Conservation (phyloP, 2,797 vertebrate genomes). For the Pogonophryne albipinna region DNA sequence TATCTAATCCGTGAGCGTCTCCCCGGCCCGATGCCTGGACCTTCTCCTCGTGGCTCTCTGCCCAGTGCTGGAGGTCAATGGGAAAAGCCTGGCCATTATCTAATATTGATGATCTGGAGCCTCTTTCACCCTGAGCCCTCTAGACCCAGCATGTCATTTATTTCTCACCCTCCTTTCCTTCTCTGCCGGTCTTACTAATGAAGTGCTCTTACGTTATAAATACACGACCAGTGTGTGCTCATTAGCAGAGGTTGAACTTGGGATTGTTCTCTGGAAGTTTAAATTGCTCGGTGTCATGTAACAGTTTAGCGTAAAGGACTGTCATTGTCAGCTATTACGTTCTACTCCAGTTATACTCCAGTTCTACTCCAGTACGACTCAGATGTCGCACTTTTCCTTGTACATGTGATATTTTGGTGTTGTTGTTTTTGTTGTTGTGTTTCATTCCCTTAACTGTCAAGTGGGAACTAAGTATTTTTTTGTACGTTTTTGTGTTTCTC, state of each 20-base stretch:
- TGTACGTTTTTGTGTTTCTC: too few relatives aligned
- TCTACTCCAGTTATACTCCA: too few relatives aligned
- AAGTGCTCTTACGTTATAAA: neutral
- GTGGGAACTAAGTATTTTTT: too few relatives aligned
- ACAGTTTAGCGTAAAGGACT: neutral
- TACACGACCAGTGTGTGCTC: slow-evolving; percentile 1
- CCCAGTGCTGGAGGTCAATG: slow-evolving; percentile 69
- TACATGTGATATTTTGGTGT: too few relatives aligned
- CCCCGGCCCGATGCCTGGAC: slow-evolving; percentile 53
- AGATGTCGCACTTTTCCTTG: too few relatives aligned
- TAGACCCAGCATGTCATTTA: slow-evolving; percentile 66
- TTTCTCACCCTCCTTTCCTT: slow-evolving; percentile 55
- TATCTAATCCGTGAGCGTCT: slow-evolving; percentile 72
- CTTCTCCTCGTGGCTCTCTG: slow-evolving; percentile 68
- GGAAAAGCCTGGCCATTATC: slow-evolving; percentile 68
- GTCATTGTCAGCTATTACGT: too few relatives aligned
- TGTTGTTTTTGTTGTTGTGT: too few relatives aligned
- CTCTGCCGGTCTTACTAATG: slow-evolving; percentile 14
- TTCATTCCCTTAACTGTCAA: too few relatives aligned
- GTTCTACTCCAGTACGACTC: too few relatives aligned
- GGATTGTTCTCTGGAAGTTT: neutral
- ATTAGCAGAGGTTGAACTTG: slow-evolving; percentile 14
- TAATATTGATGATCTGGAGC: slow-evolving; percentile 59
- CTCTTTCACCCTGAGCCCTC: slow-evolving; percentile 58
- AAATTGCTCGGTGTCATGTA: neutral